Base-by-base conservation (phyloP, 2,888 invertebrate genomes). In the Yponomeuta malinellus region DNA sequence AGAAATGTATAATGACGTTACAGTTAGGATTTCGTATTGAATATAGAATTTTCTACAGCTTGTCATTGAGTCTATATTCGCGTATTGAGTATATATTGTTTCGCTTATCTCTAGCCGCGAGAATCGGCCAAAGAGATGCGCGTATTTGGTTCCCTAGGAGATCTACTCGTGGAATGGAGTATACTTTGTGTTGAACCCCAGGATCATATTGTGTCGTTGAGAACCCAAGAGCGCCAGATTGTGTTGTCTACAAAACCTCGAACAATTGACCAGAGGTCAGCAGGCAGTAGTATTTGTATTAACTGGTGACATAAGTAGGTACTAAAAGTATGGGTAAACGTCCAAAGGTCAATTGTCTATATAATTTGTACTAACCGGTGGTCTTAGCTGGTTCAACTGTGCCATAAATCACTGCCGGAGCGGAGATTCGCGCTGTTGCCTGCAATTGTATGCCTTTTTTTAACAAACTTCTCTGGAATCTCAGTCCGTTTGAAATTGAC, bases 341-440 rank as follows among this genome's bases (percentile, higher is more conserved):
- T 10, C 52, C 52, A 15, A 4, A 59, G 52, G 52, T 15, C 52
- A 59, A 15, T 15, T 59, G 52, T 59, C 15, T 10, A 15, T 59
- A 15, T 59, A 59, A 43, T 59, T 1, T 59, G 52, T 15, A 59
- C 52, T 59, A 15, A 12, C 52, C 15, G 52, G 52, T 59, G 52
- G 52, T 15, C 52, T 59, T 59, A 59, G 15, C 52, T 59, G 52
- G 52, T 59, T 59, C 52, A 31, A 52, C 12, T 52, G 29, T 52
- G 63, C 73, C 77, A 77, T 79, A 78, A 78, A 79, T 77, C 79
- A 79, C 78, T 68, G 73, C 68, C 75, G 74, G 73, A 73, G 74
- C 78, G 82, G 81, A 80, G 79, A 79, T 81, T 74, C 81, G 81
- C 80, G 75, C 75, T 74, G 78, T 72, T 79, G 79, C 74, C 73